Evolutionary conservation across 2,888 invertebrate genomes (phyloP), one percentile per base, ranked within the genome.

Genomic region (Dasysyrphus albostriatus): DNA sequence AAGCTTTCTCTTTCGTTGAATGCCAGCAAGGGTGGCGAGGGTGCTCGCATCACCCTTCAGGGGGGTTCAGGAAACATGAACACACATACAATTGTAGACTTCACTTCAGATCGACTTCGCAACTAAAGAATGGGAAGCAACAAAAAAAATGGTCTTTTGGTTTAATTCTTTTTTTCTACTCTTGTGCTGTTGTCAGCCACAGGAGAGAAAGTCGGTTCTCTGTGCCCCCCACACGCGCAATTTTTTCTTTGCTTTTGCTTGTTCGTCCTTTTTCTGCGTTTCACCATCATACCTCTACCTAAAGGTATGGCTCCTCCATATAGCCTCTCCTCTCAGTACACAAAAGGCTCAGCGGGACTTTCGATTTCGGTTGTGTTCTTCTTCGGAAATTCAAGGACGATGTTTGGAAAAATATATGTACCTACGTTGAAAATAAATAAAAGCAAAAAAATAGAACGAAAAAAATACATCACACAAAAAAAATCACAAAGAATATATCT

Each of bases 121-220:
- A 81, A 44, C 77, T 77, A 73, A 81, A 77, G 81, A 77, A 56
- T 39, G 51, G 54, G 67, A 69, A 61, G 78, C 42, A 81, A 42
- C 39, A 54, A 73, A 77, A 82, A 84, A 70, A 70, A 76, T 76
- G 69, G 74, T 81, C 85, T 61, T 84, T 77, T 67, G 67, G 77
- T 70, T 54, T 58, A 39, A 82, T 82, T 82, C 74, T 74, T 85
- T 74, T 24, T 24, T 82, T 82, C 51, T 78, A 61, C 77, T 78
- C 65, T 47, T 77, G 67, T 69, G 74, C 74, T 74, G 85, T 78
- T 85, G 85, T 85, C 85, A 85, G 85, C 85, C 82, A 81, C 77
- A 82, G 82, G 82, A 81, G 85, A 85, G 77, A 85, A 85, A 77
- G 85, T 85, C 78, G 77, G 74, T 82, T 82, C 85, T 85, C 51